Evolutionary conservation across 37 sponge, comb jelly and placozoan species (phyloP), one percentile per base, ranked within the genome.

Genomic region (Aphrocallistes beatrix): DNA sequence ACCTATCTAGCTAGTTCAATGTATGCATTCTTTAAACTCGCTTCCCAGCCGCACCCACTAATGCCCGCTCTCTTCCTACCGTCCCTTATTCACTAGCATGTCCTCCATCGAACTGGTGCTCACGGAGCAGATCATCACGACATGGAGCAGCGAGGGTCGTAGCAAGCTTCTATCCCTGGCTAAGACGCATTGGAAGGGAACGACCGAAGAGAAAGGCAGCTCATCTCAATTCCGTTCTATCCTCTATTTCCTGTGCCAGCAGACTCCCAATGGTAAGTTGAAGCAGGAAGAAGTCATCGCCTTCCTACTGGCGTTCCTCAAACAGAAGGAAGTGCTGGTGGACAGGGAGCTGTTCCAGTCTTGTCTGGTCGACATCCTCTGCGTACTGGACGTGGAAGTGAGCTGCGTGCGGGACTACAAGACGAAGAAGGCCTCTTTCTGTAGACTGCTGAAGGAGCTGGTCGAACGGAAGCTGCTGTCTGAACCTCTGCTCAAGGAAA

Each of bases 401-500:
- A 13, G 36, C 34, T 81, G 81, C 21, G 81, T 81, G 23, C 48
- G 60, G 36, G 86, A 49, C 23, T 75, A 40, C 40, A 86, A 86
- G 86, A 40, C 69, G 34, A 30, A 81, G 17, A 81, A 86, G 86
- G 81, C n/a, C 28, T 85, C 47, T 45, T 50, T 88, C 51, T 42
- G 39, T 45, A 23, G 50, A 37, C 38, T 84, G 81, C 84, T 83
- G 84, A 45, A 36, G 23, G 51, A 37, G 21, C 60, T 34, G 23
- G 60, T 81, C 10, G 37, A 81, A 50, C 85, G 45, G 49, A 85
- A 84, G 32, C 32, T 91, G 39, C 60, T 90, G 23, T 86, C 90
- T 36, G 95, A 91, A 34, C 51, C 81, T 9, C 37, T 93, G 47
- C 86, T 98, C 85, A 98, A 93, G 90, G 95, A 93, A 83, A 38